A percentile compares a stretch with the other conserved stretches of the same genome.
phyloP scores from a whole-genome alignment of 1,140 invertebrate genomes.

The Calliopsis andreniformis region DNA sequence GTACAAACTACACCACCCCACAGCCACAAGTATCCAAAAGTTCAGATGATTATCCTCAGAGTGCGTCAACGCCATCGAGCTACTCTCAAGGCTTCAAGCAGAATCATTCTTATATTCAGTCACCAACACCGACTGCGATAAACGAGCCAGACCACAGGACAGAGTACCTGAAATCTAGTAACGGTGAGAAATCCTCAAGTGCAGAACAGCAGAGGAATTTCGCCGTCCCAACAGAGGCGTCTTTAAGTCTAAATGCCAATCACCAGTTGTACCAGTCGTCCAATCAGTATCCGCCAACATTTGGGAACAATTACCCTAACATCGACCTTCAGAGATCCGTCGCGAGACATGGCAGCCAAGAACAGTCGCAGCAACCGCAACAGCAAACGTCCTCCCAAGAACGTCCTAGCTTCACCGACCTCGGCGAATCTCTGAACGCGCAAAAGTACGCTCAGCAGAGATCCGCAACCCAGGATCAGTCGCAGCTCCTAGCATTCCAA shows the following conservation, averaged over 20 bases:
- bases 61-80: constrained; percentile 41
- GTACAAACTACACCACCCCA: constrained; percentile 38
- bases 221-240: constrained; percentile 59
- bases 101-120: constrained; percentile 66
- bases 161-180: constrained; percentile 69
- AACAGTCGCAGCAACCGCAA: constrained; percentile 60
- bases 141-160: constrained; percentile 68
- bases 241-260: constrained; percentile 67
- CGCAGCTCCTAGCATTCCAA: constrained; percentile 71
- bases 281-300: constrained; percentile 70
- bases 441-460: constrained; percentile 69
- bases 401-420: constrained; percentile 54
- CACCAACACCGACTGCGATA: constrained; percentile 55
- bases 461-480: constrained; percentile 63
- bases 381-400: constrained; percentile 56
- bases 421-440: constrained; percentile 55
- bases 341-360: constrained; percentile 60
- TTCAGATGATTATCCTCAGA: constrained; percentile 61
- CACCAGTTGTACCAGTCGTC: constrained; percentile 75
- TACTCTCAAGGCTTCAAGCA: constrained; percentile 73
- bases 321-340: constrained; percentile 60
- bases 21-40: constrained; percentile 58
- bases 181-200: constrained; percentile 63
- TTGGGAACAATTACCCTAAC: constrained; percentile 70
- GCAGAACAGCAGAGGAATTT: constrained; percentile 72